These are phyloP conservation scores for Battus philenor DNA, from an alignment of 1,140 invertebrate genomes.

Conservation along the genomic window DNA sequence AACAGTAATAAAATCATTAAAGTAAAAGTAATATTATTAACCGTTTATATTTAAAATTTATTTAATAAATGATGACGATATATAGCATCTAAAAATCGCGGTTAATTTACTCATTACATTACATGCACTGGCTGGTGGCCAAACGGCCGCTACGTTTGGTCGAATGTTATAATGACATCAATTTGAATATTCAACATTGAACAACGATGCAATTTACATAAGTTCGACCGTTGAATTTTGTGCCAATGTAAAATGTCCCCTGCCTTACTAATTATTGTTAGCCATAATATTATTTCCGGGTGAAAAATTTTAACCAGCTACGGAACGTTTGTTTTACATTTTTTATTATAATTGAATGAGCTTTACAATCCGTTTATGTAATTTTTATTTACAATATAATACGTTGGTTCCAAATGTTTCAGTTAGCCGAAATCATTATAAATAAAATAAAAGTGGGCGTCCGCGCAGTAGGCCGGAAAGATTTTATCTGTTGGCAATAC, in stretches of 20 bases:
- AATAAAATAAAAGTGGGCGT: conserved; percentile 65
- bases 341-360: conserved; percentile 3
- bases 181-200: conserved; percentile 75
- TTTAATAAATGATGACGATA: conserved; percentile 15
- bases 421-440: conserved; percentile 21
- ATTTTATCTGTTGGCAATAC: conserved; percentile 76
- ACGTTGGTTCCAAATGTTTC: conserved; percentile 14
- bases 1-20: no score
- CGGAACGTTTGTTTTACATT: not conserved
- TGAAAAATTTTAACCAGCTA: conserved; percentile 19
- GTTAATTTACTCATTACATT: conserved; percentile 69
- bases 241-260: conserved; percentile 51
- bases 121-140: conserved; percentile 61
- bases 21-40: no score
- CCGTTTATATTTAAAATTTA: no score
- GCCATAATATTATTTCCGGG: conserved; percentile 32
- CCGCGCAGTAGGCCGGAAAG: conserved; percentile 72
- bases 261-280: conserved; percentile 44
- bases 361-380: conserved; percentile 3
- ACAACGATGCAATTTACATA: conserved; percentile 71
- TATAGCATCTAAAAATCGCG: conserved; percentile 32
- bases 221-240: conserved; percentile 70
- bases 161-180: conserved; percentile 75
- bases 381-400: conserved; percentile 14
- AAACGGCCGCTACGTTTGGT: conserved; percentile 57